Base-by-base conservation (phyloP, 2,797 vertebrate genomes). In the Centroberyx gerrardi region DNA sequence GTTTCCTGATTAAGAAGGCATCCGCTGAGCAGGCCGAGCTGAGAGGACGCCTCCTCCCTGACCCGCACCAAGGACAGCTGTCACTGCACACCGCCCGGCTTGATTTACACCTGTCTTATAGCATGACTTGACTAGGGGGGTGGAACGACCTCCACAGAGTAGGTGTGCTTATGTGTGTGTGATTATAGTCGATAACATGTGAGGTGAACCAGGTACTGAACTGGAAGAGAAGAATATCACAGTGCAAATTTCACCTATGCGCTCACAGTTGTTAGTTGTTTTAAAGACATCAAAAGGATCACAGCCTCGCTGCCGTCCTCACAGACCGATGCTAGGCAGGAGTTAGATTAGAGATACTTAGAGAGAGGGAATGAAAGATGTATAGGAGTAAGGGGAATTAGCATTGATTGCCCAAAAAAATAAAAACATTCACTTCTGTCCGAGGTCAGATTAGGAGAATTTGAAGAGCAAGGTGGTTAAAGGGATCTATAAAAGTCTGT, bases 51-150 rank as follows among this genome's bases (percentile, higher is more conserved):
- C 44, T 69, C 52, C 55, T 62, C 56, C 27, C 8, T 59, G 63
- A 75, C 71, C 59, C 73, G 1, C 63, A 13, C 27, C 54, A 76
- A 90, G 86, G 85, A 72, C 84, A 73, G 28, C 0, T 10, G 65
- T 83, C 76, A 48, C 17, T 68, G 31, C 68, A 67, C 33, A 56
- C 70, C 29, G 44, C 66, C 28, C 0, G 31, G 46, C 4, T 52
- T 78, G 83, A 89, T 88, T 83, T 89, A 83, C 51, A 70, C 22
- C 36, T 59, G 46, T 29, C 80, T 71, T 66, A 86, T 59, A 8
- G 62, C 8, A 1, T 8, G 18, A 22, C 46, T 2, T 44, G 74
- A 81, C 68, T 8, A 4, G 44, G 42, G 42, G 56, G 52, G 78
- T 17, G 3, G 60, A 73, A 76, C 56, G 53, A 80, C 72, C 83